Conservation (phyloP, 1,140 invertebrate species). For the Papilio glaucus region DNA sequence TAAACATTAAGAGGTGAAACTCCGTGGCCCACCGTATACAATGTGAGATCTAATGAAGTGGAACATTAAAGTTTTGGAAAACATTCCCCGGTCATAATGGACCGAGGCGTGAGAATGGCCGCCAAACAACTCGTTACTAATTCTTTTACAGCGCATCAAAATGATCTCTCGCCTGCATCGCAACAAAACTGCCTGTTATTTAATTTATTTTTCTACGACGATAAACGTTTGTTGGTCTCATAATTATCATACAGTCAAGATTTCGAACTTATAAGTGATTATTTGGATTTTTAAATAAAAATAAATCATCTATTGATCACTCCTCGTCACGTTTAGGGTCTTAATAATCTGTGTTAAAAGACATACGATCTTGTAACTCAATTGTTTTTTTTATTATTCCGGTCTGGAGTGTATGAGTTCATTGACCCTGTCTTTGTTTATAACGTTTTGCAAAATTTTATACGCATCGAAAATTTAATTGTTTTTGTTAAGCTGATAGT, state of each 20-base stretch:
- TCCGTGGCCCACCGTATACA: constrained; percentile 26
- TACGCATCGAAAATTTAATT: background rate
- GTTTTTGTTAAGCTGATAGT: background rate
- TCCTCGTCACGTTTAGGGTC: background rate
- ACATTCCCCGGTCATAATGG: constrained; percentile 23
- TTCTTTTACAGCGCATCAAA: constrained; percentile 71
- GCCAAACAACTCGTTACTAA: constrained; percentile 66
- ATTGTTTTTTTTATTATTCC: constrained; percentile 6
- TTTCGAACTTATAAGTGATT: background rate
- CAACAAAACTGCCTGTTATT: constrained; percentile 47
- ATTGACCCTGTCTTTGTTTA: background rate
- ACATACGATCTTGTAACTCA: background rate
- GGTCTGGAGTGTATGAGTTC: constrained; percentile 9
- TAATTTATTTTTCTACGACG: constrained; percentile 40
- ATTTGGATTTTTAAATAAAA: background rate
- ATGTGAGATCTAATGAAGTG: constrained; percentile 44
- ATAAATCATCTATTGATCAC: background rate
- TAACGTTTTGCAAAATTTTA: background rate
- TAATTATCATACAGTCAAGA: background rate
- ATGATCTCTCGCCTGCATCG: constrained; percentile 50
- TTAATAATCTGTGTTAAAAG: background rate
- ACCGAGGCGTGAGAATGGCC: constrained; percentile 65
- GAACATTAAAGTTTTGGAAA: constrained; percentile 42
- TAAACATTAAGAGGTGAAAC: constrained; percentile 1
- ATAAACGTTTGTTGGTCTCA: background rate